Percentiles rank a stretch among this genome's conserved stretches.
Conservation (phyloP, 2,113 vertebrate genomes). For the Clarias batrachus region DNA sequence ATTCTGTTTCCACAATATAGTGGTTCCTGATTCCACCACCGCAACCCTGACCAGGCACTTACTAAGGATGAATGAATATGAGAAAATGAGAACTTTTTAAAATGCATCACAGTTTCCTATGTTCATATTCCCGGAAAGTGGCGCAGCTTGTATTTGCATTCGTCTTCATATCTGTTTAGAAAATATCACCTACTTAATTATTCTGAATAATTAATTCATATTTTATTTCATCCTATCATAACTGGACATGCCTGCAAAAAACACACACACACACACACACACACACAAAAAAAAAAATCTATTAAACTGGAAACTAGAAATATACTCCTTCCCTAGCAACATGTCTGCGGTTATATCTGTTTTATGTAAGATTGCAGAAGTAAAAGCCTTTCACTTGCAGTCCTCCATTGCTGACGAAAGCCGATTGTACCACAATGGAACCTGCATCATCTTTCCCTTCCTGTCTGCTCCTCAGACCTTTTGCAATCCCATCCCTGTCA, state of each 20-base stretch:
- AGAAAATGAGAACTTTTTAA: neutral
- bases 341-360: constrained; percentile 4
- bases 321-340: constrained; percentile 10
- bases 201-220: neutral
- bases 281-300: neutral
- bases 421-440: neutral
- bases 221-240: neutral
- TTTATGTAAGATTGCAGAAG: constrained; percentile 14
- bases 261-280: too few relatives aligned
- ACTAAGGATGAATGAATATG: neutral
- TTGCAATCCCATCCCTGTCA: neutral
- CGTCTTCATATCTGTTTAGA: neutral
- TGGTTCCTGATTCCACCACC: neutral
- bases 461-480: neutral
- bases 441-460: constrained; percentile 5
- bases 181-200: neutral
- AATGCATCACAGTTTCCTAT: neutral
- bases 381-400: constrained; percentile 25
- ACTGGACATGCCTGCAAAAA: neutral
- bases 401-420: neutral
- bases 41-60: neutral
- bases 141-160: neutral
- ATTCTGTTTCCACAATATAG: neutral
- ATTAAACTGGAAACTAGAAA: neutral
- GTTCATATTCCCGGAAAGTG: neutral